Base-by-base conservation (phyloP, 2,113 vertebrate species). In the Caracal caracal region DNA sequence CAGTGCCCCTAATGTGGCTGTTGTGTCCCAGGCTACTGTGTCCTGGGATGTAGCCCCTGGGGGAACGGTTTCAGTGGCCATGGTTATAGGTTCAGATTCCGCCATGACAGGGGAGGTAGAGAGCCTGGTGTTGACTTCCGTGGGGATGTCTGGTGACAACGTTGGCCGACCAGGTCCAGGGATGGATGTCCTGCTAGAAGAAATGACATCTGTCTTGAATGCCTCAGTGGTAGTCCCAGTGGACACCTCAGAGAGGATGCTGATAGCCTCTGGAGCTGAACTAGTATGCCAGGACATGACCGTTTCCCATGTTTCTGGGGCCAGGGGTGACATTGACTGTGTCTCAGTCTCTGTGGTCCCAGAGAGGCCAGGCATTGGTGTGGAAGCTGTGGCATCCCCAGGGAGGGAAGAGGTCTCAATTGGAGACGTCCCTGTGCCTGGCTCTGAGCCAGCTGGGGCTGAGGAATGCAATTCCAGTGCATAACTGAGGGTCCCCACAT, bases 111-210 rank as follows among this genome's bases (percentile, higher is more conserved):
- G n/a, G 8, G 35, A 61, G 9, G 16, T 33, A n/a, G 49, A 37
- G 2, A 35, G 17, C 15, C 17, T 11, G 7, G 2, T 49, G 19
- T 1, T 9, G 2, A 7, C 13, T 15, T 0, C 40, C 13, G 22
- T 24, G 24, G 24, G 2, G 3, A 11, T 10, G 5, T 65, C 2
- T 10, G 78, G 53, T 28, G 65, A 83, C 20, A 26, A 0, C 0
- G 43, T 15, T 15, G 35, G 13, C 10, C 13, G 56, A 26, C 3
- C 4, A 10, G 40, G 3, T 11, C 1, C 6, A 13, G 10, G 26
- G 6, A 3, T 53, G 20, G 24, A 26, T 40, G 40, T 49, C 2
- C 33, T 24, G 3, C 12, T 8, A 37, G 61, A 49, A 15, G 78
- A 56, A 2, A 61, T 37, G 20, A 3, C 22, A 28, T 89, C 61